phyloP scores from a whole-genome alignment of 2,113 vertebrate species.

The Syngnathus scovelli region DNA sequence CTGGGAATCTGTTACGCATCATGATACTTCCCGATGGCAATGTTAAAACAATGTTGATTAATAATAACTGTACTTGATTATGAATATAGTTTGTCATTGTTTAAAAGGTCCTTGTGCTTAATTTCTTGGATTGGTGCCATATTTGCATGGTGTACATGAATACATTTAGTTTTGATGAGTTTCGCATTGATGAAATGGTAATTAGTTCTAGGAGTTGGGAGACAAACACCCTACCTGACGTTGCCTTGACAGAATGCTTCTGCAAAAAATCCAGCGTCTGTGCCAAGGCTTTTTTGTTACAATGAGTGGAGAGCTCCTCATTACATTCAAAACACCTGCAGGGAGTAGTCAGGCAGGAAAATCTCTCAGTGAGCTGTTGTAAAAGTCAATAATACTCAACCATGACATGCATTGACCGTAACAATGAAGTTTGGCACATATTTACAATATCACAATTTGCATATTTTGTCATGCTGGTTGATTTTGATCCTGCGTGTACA shows the following conservation, averaged over 20 bases:
- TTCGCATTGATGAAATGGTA: background rate
- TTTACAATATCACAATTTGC: background rate
- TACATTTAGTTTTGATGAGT: background rate
- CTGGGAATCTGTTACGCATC: background rate
- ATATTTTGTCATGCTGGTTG: background rate
- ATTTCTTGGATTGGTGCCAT: background rate
- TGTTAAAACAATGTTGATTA: background rate
- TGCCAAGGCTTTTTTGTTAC: conserved; percentile 93
- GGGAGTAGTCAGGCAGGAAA: conserved; percentile 13
- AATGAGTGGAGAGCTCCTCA: conserved; percentile 90
- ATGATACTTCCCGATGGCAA: background rate
- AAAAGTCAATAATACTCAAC: background rate
- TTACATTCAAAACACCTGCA: conserved; percentile 94
- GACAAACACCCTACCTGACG: conserved; percentile 77
- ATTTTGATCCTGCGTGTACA: background rate
- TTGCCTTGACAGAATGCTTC: conserved; percentile 84
- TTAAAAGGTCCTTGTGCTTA: background rate
- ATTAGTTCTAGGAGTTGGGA: background rate
- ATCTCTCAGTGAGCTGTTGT: background rate
- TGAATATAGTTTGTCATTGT: background rate
- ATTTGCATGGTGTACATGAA: background rate
- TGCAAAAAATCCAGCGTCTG: conserved; percentile 94
- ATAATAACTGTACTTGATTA: background rate
- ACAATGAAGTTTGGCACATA: background rate
- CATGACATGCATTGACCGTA: background rate